Evolutionary conservation across 2,797 vertebrate genomes (phyloP), one percentile per base, ranked within the genome.

Genomic region (Rhinophrynus dorsalis): DNA sequence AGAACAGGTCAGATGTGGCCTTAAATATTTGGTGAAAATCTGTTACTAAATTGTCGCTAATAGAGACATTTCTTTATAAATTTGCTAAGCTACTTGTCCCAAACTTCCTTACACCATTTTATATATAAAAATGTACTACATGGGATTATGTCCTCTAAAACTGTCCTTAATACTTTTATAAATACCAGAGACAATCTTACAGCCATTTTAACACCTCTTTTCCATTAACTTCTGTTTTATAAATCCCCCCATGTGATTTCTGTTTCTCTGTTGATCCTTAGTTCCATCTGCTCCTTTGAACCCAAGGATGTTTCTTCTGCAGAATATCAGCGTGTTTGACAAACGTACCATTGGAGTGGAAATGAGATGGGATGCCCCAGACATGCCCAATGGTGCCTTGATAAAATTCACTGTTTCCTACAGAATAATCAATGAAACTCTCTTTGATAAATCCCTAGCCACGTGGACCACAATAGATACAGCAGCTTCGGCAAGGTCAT

Each of bases 331-430:
- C 11, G 37, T 37, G 3, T 6, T 3, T 45, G 66, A 44, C 21
- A 73, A 74, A 64, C 70, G 70, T 1, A 59, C 77, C 33, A 50
- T 75, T 45, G 20, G 52, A 29, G 76, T 88, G 42, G 82, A 88
- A 67, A 78, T 91, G 68, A 83, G 83, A 40, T 90, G 88, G 86
- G 79, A 83, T 75, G 77, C 73, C 11, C 88, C 88, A 60, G 74
- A 78, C 54, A 78, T 17, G 23, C 62, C 74, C 29, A 90, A 87
- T 0, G 86, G 87, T 29, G 32, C 78, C 29, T 61, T 91, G 75
- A 81, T 6, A 0, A 78, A 75, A 26, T 89, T 79, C 50, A 79
- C 73, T 30, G 61, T 89, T 78, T 78, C 76, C 56, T 89, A 86
- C 57, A 82, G 80, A 26, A 32, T 85, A 9, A 20, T 67, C 24